Base-by-base conservation (phyloP, 2,113 vertebrate genomes). In the Platysternon megacephalum region DNA sequence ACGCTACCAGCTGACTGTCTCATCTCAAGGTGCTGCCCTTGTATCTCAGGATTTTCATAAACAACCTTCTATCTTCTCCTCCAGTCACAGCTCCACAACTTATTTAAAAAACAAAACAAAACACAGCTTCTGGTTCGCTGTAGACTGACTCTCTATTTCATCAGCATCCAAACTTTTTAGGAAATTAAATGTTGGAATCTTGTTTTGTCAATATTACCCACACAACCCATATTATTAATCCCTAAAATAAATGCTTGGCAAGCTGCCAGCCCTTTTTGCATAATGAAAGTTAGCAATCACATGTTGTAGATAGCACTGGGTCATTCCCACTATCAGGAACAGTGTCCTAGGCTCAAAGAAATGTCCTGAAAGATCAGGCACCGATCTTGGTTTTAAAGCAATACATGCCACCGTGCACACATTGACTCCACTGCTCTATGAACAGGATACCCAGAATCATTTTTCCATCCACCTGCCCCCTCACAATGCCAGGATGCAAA, bases 1-100 rank as follows among this genome's bases (percentile, higher is more conserved):
- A 22, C 16, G 72, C 29, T 79, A 53, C 17, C 51, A 19, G 93
- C 85, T 93, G 32, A 82, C 96, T 90, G 79, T 61, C 39, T 85
- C 84, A 53, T 86, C 86, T 80, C 82, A 85, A 95, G 93, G 80
- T 93, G 84, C 79, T 80, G 82, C 90, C 88, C 46, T n/a, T 85
- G 46, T 46, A 85, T 39, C 82, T 0, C 2, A 3, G 82, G 91
- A 95, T 94, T 79, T 93, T 95, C 83, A 85, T 49, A 93, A 94
- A 93, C 65, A 96, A 96, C 90, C 58, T 58, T 80, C 89, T 90
- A 61, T 68, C 86, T 93, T 86, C 89, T 53, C 2, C 42, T 16
- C 13, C 88, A 93, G 81, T 82, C 29, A 90, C 48, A 92, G 72
- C n/a, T 14, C n/a, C 42, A 35, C 29, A 96, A 92, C 0, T 81